Percentiles rank a stretch among this genome's conserved stretches.
phyloP scores from a whole-genome alignment of 2,797 vertebrate genomes.

The Falco peregrinus region DNA sequence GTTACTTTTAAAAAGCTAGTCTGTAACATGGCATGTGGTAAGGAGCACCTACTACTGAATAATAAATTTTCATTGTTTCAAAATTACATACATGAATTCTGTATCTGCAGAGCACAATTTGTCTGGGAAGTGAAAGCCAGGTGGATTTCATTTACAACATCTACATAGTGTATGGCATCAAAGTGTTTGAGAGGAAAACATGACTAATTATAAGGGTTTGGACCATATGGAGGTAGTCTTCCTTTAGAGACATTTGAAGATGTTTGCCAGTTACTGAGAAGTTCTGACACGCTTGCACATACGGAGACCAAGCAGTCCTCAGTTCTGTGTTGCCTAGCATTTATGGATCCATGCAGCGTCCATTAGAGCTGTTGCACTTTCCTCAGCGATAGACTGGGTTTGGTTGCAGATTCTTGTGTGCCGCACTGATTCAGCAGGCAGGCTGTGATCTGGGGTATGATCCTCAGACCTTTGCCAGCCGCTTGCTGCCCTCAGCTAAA shows the following conservation, averaged over 20 bases:
- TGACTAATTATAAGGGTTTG: conserved; percentile 1
- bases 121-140: not conserved
- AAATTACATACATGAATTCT: not conserved
- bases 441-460: not conserved
- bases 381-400: not conserved
- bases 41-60: not conserved
- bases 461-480: not conserved
- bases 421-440: not conserved
- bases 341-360: not conserved
- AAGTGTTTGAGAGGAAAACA: not conserved
- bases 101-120: not conserved
- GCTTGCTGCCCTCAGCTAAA: not conserved
- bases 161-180: not conserved
- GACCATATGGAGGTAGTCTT: not conserved
- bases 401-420: not conserved
- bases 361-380: not conserved
- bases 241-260: not conserved
- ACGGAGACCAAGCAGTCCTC: not conserved
- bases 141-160: not conserved
- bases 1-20: not conserved
- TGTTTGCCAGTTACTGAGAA: not conserved
- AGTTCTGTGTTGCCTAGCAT: not conserved
- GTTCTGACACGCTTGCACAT: not conserved
- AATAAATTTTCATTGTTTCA: not conserved
- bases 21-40: not conserved